Conservation (phyloP, 2,888 invertebrate genomes). For the Eueremaeus valkanovi region DNA sequence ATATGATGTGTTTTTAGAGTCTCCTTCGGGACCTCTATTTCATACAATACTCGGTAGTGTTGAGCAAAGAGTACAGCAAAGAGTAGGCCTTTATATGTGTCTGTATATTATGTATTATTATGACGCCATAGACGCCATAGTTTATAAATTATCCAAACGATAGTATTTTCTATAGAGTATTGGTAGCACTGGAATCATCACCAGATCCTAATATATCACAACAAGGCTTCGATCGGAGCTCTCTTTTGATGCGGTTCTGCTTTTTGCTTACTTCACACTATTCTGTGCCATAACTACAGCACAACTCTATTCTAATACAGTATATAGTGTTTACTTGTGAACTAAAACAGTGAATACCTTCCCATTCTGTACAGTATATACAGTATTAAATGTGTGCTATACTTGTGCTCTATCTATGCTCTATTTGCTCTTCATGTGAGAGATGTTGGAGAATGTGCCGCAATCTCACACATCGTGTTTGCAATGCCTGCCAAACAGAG, state of each 20-base stretch:
- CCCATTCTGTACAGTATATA: too few species aligned
- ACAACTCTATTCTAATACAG: neutral
- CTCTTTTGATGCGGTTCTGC: neutral
- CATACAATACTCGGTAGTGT: constrained; percentile 18
- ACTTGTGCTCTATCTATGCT: neutral
- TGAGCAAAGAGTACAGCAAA: too few species aligned
- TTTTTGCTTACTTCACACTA: neutral
- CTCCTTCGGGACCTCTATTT: constrained; percentile 30
- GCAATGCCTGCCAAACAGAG: neutral
- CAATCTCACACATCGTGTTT: constrained; percentile 31
- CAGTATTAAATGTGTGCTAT: neutral
- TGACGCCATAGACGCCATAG: constrained; percentile 24
- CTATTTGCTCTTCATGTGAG: constrained; percentile 11
- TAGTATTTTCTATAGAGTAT: constrained; percentile 29
- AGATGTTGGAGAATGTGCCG: too few species aligned
- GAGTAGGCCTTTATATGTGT: neutral
- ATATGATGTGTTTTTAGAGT: constrained; percentile 30
- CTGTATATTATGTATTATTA: constrained; percentile 28
- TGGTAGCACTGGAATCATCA: constrained; percentile 20
- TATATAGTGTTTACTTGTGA: constrained; percentile 24
- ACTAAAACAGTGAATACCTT: neutral
- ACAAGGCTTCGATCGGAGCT: neutral
- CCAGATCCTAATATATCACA: constrained; percentile 24
- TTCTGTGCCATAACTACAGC: neutral
- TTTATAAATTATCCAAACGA: constrained; percentile 39